These are phyloP conservation scores for Mesocentrotus franciscanus DNA, from an alignment of 53 echinoderm and acorn worm genomes.

Conservation along the genomic window DNA sequence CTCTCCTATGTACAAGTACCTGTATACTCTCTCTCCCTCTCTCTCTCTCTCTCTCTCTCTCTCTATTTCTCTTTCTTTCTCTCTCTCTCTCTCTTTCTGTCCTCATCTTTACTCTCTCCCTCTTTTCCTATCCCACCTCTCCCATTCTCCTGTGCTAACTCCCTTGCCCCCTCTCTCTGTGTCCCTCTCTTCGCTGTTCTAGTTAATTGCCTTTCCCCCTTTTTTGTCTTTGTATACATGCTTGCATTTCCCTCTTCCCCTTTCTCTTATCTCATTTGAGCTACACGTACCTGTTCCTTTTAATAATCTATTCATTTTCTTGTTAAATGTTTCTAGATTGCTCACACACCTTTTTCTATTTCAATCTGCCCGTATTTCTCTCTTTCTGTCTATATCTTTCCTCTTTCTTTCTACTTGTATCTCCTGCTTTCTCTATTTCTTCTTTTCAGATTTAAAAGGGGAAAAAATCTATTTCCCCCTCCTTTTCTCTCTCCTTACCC, in stretches of 20 bases:
- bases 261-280: background rate
- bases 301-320: background rate
- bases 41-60: background rate
- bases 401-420: background rate
- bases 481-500: no score
- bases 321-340: no score
- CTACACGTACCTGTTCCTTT: background rate
- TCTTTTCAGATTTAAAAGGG: no score
- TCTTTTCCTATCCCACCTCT: background rate
- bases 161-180: background rate
- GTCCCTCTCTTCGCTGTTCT: background rate
- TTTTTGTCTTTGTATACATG: background rate
- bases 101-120: background rate
- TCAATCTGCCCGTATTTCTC: no score
- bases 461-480: no score
- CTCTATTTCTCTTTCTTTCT: background rate
- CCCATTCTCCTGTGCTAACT: no score
- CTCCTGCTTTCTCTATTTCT: no score
- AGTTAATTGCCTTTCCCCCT: no score
- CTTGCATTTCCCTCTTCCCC: background rate
- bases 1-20: no score
- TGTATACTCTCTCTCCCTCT: background rate
- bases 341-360: no score
- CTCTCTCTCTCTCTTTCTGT: background rate
- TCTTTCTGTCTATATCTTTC: background rate